These are phyloP conservation scores for Protosalanx chinensis DNA, from an alignment of 2,797 vertebrate genomes.

Conservation along the genomic window DNA sequence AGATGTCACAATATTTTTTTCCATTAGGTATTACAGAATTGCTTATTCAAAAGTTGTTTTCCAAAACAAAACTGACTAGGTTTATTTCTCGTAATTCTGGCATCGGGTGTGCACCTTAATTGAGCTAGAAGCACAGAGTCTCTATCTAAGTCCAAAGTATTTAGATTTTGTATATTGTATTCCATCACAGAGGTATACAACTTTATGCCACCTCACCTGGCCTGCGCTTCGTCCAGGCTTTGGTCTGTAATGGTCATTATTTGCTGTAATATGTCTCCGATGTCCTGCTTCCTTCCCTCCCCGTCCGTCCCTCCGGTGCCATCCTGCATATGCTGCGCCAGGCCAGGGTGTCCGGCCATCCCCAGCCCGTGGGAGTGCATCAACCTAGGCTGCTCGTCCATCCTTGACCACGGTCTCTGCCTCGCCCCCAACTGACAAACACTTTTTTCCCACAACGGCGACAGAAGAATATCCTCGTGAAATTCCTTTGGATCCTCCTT, in stretches of 20 bases:
- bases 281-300: conserved; percentile 97
- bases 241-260: conserved; percentile 99
- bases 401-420: conserved; percentile 65
- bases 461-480: conserved; percentile 62
- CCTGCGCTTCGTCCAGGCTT: conserved; percentile 98
- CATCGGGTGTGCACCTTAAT: conserved; percentile 58
- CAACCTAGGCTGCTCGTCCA: conserved; percentile 96
- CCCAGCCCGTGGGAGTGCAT: conserved; percentile 97
- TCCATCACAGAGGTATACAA: conserved; percentile 10
- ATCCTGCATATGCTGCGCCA: conserved; percentile 97
- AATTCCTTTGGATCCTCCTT: conserved; percentile 72
- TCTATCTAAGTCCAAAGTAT: conserved; percentile 5
- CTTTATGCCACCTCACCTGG: conserved; percentile 80
- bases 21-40: conserved; percentile 18
- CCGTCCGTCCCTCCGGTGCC: conserved; percentile 89
- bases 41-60: conserved; percentile 38
- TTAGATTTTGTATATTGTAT: background rate
- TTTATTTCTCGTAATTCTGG: conserved; percentile 31
- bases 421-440: conserved; percentile 62
- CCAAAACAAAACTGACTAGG: conserved; percentile 17
- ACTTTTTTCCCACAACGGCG: conserved; percentile 50
- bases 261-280: conserved; percentile 98
- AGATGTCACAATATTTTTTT: conserved; percentile 14
- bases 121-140: conserved; percentile 43
- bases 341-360: conserved; percentile 95